Conservation (phyloP, 2,797 vertebrate species). For the Ibycter americanus region DNA sequence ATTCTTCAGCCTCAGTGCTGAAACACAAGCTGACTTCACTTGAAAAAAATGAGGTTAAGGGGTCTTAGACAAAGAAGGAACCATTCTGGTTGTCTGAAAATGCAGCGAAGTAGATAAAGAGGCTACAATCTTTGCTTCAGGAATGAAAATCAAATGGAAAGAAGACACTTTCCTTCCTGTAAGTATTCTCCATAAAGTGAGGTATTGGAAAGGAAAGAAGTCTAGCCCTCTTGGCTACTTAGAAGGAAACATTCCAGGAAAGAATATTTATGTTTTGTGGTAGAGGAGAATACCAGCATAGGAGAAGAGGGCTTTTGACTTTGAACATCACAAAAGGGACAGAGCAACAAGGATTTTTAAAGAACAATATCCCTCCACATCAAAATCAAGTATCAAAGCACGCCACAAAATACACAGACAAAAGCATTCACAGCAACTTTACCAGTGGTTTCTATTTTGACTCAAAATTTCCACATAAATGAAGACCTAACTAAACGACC, state of each 20-base stretch:
- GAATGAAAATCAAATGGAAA: slow-evolving; percentile 11
- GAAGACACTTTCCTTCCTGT: neutral
- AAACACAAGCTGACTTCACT: neutral
- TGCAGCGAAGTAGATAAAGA: neutral
- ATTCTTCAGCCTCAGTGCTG: neutral
- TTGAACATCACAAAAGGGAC: neutral
- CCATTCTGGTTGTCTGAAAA: neutral
- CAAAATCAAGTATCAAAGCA: neutral
- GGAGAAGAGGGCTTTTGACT: neutral
- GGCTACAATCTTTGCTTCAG: neutral
- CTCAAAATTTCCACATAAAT: neutral
- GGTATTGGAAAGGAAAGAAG: neutral
- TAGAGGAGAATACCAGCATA: neutral
- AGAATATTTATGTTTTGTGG: neutral
- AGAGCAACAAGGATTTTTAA: neutral
- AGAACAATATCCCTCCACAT: neutral
- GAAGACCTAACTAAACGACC: neutral
- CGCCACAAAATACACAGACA: neutral
- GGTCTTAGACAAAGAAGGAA: neutral
- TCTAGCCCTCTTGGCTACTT: neutral
- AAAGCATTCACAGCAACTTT: neutral
- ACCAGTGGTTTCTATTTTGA: neutral
- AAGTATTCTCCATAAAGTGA: neutral
- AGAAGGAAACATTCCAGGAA: neutral
- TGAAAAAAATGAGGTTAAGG: neutral